These are phyloP conservation scores for Gracilinanus agilis DNA, from an alignment of 2,113 vertebrate genomes.

Conservation along the genomic window DNA sequence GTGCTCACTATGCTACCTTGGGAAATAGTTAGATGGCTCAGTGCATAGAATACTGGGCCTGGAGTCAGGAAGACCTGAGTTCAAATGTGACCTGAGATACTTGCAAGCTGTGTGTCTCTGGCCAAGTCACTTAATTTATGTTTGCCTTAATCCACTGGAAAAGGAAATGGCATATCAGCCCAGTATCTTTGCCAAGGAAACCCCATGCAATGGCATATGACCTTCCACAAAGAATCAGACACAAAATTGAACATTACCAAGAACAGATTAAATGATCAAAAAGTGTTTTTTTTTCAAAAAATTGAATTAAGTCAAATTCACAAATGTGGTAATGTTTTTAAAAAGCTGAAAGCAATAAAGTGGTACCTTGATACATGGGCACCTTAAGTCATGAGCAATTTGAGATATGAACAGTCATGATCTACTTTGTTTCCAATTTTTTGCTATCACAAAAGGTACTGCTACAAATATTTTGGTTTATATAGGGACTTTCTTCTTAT, in stretches of 20 bases:
- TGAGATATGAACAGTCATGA: too few relatives aligned
- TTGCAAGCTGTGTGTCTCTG: not conserved
- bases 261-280: not conserved
- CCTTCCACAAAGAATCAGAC: not conserved
- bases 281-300: too few relatives aligned
- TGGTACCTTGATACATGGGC: not conserved
- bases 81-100: not conserved
- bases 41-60: not conserved
- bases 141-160: not conserved
- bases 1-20: not conserved
- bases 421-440: too few relatives aligned
- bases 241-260: not conserved
- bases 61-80: not conserved
- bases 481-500: not conserved
- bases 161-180: not conserved
- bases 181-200: not conserved
- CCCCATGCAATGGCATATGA: not conserved
- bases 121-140: not conserved
- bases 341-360: not conserved
- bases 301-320: not conserved
- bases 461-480: not conserved
- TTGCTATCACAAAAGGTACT: not conserved
- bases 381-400: too few relatives aligned
- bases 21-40: not conserved
- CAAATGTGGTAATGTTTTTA: slow-evolving; percentile 8